Evolutionary conservation across 2,797 vertebrate species (phyloP).

Genomic region (Acanthis flammea): DNA sequence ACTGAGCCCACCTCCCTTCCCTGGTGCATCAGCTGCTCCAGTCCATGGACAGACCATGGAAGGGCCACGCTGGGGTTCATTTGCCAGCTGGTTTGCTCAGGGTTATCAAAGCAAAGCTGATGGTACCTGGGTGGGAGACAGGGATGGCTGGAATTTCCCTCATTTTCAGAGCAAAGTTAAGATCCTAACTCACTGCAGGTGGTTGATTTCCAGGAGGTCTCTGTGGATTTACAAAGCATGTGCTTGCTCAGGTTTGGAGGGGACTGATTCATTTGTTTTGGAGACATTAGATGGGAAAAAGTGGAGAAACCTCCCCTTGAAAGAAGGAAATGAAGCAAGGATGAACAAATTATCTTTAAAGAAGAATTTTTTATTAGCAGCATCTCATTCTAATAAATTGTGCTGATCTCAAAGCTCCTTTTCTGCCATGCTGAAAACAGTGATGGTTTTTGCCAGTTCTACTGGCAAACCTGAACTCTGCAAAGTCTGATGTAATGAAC

Average conservation of each 20-base stretch:
- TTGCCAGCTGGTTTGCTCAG: not conserved
- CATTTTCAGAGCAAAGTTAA: not conserved
- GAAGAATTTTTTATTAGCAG: not conserved
- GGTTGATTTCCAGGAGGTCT: not conserved
- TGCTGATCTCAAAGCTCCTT: not conserved
- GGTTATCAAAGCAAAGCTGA: not conserved
- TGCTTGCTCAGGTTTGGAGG: not conserved
- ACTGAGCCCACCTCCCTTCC: not conserved
- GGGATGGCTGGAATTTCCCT: not conserved
- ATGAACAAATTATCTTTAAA: not conserved
- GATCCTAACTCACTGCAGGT: accelerated
- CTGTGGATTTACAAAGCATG: accelerated
- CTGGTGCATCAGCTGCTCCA: not conserved
- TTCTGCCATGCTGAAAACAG: not conserved
- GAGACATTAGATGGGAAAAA: not conserved
- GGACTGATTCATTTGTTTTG: not conserved
- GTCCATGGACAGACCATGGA: not conserved
- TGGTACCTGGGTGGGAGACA: not conserved
- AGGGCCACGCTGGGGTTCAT: not conserved
- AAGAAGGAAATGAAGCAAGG: not conserved
- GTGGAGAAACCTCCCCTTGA: not conserved
- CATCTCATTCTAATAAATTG: not conserved
- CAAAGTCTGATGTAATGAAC: not conserved
- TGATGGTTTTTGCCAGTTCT: not conserved
- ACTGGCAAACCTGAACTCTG: not conserved